Evolutionary conservation across 2,888 invertebrate genomes (phyloP).

Genomic region (Lucinisca nassula): DNA sequence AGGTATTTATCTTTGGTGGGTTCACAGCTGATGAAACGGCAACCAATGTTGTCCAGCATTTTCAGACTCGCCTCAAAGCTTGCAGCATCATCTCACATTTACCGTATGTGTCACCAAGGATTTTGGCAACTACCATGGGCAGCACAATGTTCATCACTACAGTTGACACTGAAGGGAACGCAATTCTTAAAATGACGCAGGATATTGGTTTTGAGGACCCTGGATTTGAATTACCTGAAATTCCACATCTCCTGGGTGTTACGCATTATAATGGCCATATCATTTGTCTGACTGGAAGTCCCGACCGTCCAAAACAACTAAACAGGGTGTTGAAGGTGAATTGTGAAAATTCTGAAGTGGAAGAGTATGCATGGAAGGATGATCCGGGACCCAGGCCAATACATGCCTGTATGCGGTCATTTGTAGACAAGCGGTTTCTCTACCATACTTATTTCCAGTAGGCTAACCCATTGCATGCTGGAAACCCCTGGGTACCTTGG

Average conservation of each 20-base stretch:
- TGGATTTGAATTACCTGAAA: slow-evolving; percentile 46
- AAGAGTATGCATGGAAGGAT: slow-evolving; percentile 44
- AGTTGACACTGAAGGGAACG: slow-evolving; percentile 39
- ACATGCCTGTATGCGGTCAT: slow-evolving; percentile 64
- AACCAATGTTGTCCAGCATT: slow-evolving; percentile 61
- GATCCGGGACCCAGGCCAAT: slow-evolving; percentile 64
- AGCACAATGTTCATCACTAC: slow-evolving; percentile 48
- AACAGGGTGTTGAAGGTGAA: slow-evolving; percentile 57
- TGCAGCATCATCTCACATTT: slow-evolving; percentile 56
- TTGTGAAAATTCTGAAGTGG: slow-evolving; percentile 38
- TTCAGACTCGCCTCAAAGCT: slow-evolving; percentile 63
- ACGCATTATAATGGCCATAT: slow-evolving; percentile 61
- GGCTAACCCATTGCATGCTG: too few relatives aligned
- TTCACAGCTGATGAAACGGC: slow-evolving; percentile 38
- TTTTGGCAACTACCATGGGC: slow-evolving; percentile 53
- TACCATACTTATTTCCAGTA: slow-evolving; percentile 76
- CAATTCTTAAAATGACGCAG: slow-evolving; percentile 46
- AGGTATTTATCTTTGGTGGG: slow-evolving; percentile 70
- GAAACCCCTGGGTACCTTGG: too few relatives aligned
- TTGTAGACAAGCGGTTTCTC: slow-evolving; percentile 69
- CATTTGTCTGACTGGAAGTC: slow-evolving; percentile 51
- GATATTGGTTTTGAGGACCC: slow-evolving; percentile 50
- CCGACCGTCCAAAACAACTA: slow-evolving; percentile 18
- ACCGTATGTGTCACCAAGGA: slow-evolving; percentile 39
- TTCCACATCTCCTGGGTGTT: slow-evolving; percentile 54